These are phyloP conservation scores for Rhincodon typus DNA, from an alignment of 2,797 vertebrate species.

Conservation along the genomic window DNA sequence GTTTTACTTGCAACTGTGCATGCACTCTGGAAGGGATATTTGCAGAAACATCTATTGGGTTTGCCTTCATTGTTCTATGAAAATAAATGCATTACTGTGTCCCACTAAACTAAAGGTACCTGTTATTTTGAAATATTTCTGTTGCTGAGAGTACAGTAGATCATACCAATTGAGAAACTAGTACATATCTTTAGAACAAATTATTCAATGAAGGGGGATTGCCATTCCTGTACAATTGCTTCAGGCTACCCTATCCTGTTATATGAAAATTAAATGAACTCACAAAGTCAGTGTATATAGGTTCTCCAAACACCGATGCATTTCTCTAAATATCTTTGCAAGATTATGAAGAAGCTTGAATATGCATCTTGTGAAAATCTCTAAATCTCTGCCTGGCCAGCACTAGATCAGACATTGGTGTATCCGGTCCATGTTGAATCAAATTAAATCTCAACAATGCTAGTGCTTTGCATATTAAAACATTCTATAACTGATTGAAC, in stretches of 20 bases:
- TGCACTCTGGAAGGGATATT: background rate
- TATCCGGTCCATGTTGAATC: background rate
- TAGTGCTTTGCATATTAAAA: background rate
- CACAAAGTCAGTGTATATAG: background rate
- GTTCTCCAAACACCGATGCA: background rate
- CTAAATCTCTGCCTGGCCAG: background rate
- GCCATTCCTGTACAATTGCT: background rate
- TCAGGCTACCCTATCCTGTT: background rate
- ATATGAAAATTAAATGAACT: background rate
- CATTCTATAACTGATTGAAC: background rate
- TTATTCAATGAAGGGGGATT: background rate
- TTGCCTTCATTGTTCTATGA: background rate
- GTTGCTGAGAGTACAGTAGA: background rate
- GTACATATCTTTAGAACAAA: background rate
- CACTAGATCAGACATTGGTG: background rate
- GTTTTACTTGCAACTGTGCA: background rate
- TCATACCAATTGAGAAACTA: background rate
- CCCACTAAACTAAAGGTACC: background rate
- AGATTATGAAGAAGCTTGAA: background rate
- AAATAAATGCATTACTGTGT: background rate
- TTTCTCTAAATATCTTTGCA: background rate
- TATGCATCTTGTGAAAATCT: background rate
- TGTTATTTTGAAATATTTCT: constrained; percentile 49
- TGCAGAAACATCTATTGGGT: background rate
- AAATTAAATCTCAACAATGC: background rate